Evolutionary conservation across 2,888 invertebrate genomes (phyloP), one percentile per base, ranked within the genome.

Genomic region (Pristionchus maxplancki): DNA sequence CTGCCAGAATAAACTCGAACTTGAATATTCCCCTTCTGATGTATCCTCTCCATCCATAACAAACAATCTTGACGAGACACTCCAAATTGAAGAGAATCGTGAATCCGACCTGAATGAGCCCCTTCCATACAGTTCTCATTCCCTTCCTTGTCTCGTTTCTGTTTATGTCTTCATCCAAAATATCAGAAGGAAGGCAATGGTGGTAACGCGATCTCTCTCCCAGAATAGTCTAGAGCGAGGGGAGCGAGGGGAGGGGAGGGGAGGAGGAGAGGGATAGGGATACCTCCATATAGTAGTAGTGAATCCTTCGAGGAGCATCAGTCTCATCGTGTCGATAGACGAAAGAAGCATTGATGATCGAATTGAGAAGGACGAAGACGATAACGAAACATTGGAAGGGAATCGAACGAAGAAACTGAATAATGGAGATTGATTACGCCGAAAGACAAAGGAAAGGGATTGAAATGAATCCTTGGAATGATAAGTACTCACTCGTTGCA

Each of bases 41-140:
- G 58, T 91, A 92, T 20, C 89, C 89, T 44, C 87, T 88, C 88
- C 91, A 97, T 11, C 99, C 99, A 88, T 99, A 96, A 95, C 99
- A 99, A 97, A 98, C 98, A 92, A 99, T 97, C 96, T 99, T 99
- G 95, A 99, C 97, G 67, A 98, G 95, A 0, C 98, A 97, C 95
- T 99, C 99, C 90, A 99, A 95, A 95, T 98, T 97, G 95, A 99
- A 96, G 91, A 99, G 96, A 89, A 98, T 96, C 0, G 99, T 99
- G 95, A 99, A 99, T 0, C 97, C 97, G 91, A 98, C 96, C 96
- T 97, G 95, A 89, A 96, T 96, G 28, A 28, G 15, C 50, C 37
- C 28, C 50, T 17, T 50, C 31, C 15, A 48, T 50, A 53, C 31
- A 31, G 50, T 83, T 48, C 71, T 34, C 20, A 20, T 31, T 58